These are phyloP conservation scores for Sarcoramphus papa DNA, from an alignment of 2,797 vertebrate genomes.

Conservation along the genomic window DNA sequence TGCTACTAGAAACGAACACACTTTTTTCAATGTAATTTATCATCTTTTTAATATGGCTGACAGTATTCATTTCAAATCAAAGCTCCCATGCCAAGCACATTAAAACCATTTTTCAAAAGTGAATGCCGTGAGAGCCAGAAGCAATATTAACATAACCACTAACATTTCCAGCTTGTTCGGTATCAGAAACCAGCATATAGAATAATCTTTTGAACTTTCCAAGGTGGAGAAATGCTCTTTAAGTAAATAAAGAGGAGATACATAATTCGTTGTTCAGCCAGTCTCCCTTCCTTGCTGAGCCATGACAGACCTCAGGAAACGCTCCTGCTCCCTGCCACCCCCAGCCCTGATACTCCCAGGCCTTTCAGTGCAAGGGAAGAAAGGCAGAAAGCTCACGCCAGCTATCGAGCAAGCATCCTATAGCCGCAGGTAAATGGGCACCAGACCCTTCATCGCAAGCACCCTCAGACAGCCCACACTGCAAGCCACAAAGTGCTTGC, in stretches of 20 bases:
- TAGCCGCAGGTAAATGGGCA: background rate
- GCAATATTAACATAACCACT: conserved; percentile 17
- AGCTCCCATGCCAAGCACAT: background rate
- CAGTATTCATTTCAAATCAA: background rate
- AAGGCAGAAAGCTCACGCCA: background rate
- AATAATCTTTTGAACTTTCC: background rate
- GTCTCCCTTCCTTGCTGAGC: background rate
- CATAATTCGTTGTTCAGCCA: background rate
- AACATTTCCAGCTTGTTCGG: background rate
- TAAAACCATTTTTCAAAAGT: background rate
- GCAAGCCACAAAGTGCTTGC: background rate
- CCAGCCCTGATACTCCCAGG: background rate
- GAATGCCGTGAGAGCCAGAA: background rate
- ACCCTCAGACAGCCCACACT: background rate
- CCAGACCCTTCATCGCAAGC: background rate
- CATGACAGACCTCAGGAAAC: fast-evolving
- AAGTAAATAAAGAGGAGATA: background rate
- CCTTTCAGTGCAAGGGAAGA: background rate
- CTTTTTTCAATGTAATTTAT: background rate
- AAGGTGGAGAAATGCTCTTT: background rate
- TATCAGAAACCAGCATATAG: background rate
- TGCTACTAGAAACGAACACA: background rate
- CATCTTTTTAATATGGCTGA: background rate
- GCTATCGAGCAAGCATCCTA: background rate
- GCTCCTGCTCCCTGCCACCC: background rate